Conservation (phyloP, 2,797 vertebrate genomes). For the Coilia nasus region DNA sequence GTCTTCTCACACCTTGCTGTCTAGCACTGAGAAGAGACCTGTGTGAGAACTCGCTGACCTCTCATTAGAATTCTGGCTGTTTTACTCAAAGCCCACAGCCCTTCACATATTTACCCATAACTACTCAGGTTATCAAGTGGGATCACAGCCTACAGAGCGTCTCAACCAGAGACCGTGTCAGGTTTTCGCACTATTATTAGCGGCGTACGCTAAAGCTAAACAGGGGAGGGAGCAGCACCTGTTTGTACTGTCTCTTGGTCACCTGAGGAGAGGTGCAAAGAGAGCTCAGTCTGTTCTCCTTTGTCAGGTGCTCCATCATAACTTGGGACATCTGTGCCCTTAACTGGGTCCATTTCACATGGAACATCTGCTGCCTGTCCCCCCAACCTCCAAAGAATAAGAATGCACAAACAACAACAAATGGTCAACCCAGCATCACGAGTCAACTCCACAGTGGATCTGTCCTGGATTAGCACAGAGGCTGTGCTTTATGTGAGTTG, state of each 20-base stretch:
- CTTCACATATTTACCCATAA: not conserved
- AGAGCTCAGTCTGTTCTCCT: conserved; percentile 35
- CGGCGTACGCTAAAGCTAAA: not conserved
- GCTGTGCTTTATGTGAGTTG: not conserved
- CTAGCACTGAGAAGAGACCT: not conserved
- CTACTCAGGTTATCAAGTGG: not conserved
- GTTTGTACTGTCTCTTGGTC: conserved; percentile 12
- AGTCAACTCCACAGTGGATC: not conserved
- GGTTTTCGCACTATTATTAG: conserved; percentile 19
- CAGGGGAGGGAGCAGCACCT: not conserved
- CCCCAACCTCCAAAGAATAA: not conserved
- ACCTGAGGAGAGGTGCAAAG: conserved; percentile 14
- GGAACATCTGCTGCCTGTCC: not conserved
- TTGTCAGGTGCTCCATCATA: conserved; percentile 38
- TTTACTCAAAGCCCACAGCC: not conserved
- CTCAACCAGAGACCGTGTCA: not conserved
- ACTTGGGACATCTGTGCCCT: conserved; percentile 45
- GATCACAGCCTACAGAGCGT: not conserved
- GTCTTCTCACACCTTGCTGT: not conserved
- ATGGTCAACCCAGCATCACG: not conserved
- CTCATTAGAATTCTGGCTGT: not conserved
- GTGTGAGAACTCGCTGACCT: not conserved
- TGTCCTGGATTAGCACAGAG: not conserved
- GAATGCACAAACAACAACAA: conserved; percentile 24
- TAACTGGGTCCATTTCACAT: conserved; percentile 35